Evolutionary conservation across 2,797 vertebrate genomes (phyloP).

Genomic region (Pseudochirops corinnae): DNA sequence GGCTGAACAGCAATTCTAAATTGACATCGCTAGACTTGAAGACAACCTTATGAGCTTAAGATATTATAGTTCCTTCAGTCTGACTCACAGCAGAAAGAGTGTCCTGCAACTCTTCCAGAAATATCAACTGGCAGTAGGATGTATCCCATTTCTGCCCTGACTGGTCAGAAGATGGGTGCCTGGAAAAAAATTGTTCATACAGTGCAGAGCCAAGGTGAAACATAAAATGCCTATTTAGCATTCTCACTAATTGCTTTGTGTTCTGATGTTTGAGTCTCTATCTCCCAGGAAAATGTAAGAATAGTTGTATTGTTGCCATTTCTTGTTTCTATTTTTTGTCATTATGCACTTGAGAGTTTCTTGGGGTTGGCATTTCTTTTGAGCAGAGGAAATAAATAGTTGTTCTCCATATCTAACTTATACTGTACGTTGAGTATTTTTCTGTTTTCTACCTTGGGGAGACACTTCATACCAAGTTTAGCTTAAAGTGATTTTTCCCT

Average conservation of each 20-base stretch:
- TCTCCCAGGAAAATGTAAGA: background rate
- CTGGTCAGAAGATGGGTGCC: background rate
- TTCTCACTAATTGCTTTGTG: background rate
- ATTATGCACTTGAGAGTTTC: background rate
- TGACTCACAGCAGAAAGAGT: background rate
- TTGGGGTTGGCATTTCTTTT: background rate
- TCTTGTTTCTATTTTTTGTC: background rate
- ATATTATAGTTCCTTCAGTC: background rate
- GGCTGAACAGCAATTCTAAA: background rate
- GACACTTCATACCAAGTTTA: background rate
- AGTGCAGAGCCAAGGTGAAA: background rate
- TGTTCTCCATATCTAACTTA: background rate
- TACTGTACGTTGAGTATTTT: background rate
- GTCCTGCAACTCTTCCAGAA: background rate
- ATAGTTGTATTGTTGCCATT: background rate
- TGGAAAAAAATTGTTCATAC: background rate
- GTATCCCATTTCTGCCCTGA: background rate
- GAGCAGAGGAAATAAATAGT: background rate
- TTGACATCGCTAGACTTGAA: background rate
- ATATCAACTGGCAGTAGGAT: background rate
- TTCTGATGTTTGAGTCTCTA: no score
- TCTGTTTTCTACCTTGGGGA: background rate
- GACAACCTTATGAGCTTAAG: background rate
- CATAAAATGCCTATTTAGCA: background rate
- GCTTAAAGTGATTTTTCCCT: background rate